Evolutionary conservation across 2,113 vertebrate species (phyloP).

Genomic region (Pristiophorus japonicus): DNA sequence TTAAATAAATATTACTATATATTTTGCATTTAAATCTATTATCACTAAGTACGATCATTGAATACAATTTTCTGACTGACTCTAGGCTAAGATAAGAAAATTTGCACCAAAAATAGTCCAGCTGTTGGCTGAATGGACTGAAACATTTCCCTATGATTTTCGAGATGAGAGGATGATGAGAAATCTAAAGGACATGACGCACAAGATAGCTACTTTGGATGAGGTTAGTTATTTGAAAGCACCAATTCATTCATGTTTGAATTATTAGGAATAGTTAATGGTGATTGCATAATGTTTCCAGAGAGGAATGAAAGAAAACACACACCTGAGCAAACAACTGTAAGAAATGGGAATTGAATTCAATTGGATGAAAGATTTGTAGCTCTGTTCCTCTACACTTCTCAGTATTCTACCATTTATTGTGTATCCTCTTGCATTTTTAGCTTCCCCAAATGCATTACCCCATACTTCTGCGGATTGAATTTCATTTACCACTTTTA

Average conservation of each 20-base stretch:
- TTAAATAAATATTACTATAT: background rate
- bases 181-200: conserved; percentile 78
- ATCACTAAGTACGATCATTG: background rate
- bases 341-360: background rate
- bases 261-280: background rate
- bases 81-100: conserved; percentile 67
- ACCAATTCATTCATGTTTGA: background rate
- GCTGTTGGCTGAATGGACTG: conserved; percentile 83
- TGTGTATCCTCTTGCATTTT: too few species aligned
- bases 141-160: conserved; percentile 88
- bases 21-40: background rate
- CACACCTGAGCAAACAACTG: background rate
- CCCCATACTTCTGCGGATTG: too few species aligned
- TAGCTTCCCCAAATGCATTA: too few species aligned
- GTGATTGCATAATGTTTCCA: background rate
- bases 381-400: too few species aligned
- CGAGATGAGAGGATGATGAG: conserved; percentile 87
- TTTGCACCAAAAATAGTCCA: conserved; percentile 82
- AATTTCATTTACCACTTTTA: too few species aligned
- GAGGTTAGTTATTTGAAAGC: conserved; percentile 63
- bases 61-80: background rate
- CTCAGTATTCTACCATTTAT: too few species aligned
- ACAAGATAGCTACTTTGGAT: conserved; percentile 69
- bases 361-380: too few species aligned
- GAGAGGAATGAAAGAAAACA: background rate